Evolutionary conservation across 2,113 vertebrate species (phyloP).

Genomic region (Chloroceryle aenea): DNA sequence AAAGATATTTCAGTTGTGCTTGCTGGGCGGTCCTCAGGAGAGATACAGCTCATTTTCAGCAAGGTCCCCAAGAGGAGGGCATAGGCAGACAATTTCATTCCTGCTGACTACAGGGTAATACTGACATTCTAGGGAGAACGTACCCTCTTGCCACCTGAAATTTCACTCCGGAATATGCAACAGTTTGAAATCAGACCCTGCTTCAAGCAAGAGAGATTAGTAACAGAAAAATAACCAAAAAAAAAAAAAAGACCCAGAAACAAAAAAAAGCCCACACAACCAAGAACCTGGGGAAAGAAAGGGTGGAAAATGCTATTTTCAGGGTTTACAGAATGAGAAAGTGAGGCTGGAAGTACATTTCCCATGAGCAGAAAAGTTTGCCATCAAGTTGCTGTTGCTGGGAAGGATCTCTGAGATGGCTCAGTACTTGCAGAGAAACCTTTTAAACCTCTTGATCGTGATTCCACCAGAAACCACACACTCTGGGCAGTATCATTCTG

Average conservation of each 20-base stretch:
- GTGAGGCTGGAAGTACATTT: neutral
- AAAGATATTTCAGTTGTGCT: slow-evolving; percentile 53
- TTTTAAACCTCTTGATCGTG: neutral
- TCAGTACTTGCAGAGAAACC: neutral
- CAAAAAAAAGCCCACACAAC: no score
- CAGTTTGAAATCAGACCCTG: neutral
- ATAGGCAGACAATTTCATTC: slow-evolving; percentile 9
- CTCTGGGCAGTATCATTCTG: neutral
- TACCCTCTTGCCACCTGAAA: neutral
- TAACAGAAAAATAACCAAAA: neutral
- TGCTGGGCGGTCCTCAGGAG: slow-evolving; percentile 53
- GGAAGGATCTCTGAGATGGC: neutral
- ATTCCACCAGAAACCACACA: neutral
- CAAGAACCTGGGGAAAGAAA: neutral
- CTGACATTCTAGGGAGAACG: accelerated
- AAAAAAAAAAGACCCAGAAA: no score
- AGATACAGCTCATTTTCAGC: slow-evolving; percentile 54
- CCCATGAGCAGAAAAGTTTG: neutral
- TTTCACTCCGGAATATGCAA: neutral
- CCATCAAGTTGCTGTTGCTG: neutral
- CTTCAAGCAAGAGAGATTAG: neutral
- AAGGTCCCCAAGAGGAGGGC: neutral
- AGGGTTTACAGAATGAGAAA: neutral
- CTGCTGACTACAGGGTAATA: slow-evolving; percentile 14
- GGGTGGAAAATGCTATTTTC: neutral